Percentiles rank a stretch among this genome's conserved stretches.
These are phyloP conservation scores for Apodemus agrarius DNA, from an alignment of 2,797 vertebrate species.

Conservation along the genomic window DNA sequence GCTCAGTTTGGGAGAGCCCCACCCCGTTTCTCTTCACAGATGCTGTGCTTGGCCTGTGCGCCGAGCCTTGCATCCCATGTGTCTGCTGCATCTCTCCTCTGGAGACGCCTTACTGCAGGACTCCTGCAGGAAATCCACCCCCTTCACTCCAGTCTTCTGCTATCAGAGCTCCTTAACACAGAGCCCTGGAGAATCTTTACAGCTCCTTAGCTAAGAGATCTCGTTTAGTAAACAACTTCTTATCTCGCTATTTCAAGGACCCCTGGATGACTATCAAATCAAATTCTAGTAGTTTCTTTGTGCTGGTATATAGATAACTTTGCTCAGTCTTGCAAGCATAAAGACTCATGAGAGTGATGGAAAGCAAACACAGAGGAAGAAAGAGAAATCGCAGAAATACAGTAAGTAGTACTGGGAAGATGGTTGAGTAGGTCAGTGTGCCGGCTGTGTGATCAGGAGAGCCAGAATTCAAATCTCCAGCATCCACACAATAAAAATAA, in stretches of 20 bases:
- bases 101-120: not conserved
- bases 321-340: not conserved
- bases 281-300: constrained; percentile 13
- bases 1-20: not conserved
- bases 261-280: not conserved
- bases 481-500: not conserved
- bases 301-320: not conserved
- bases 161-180: constrained; percentile 2
- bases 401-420: not conserved
- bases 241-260: constrained; percentile 6
- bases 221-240: not conserved
- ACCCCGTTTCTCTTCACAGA: not conserved
- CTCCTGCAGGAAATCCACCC: not conserved
- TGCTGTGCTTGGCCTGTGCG: not conserved
- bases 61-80: not conserved
- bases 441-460: not conserved
- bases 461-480: not conserved
- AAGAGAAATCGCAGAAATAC: not conserved
- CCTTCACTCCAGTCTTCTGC: not conserved
- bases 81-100: not conserved
- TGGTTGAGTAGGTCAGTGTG: not conserved
- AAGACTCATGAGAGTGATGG: not conserved
- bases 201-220: not conserved
- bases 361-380: not conserved
- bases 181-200: not conserved